A percentile compares a stretch with the other conserved stretches of the same genome.
These are phyloP conservation scores for rabbit (Oryctolagus cuniculus) DNA, from an alignment of 2,113 vertebrate species.

Conservation along the genomic window DNA sequence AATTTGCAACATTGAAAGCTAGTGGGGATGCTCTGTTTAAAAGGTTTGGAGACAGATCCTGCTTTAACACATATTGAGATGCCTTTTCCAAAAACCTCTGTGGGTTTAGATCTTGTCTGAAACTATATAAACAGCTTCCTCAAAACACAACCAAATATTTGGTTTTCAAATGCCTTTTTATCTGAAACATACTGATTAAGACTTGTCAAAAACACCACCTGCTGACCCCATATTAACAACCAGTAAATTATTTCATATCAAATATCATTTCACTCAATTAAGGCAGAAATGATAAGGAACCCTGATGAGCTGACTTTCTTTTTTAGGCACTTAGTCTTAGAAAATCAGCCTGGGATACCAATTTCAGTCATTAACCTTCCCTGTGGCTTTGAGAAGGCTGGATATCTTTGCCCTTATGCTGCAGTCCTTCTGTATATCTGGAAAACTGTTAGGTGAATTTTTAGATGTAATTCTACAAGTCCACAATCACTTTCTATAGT, in stretches of 20 bases:
- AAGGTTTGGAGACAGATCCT: constrained; percentile 94
- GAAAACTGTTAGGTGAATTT: background rate
- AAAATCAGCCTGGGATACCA: background rate
- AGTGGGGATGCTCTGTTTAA: constrained; percentile 95
- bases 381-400: background rate
- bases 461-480: background rate
- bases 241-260: background rate
- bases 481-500: background rate
- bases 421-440: background rate
- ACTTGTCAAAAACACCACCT: background rate
- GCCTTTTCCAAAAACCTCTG: background rate
- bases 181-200: constrained; percentile 34
- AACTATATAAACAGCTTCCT: background rate
- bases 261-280: constrained; percentile 3
- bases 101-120: background rate
- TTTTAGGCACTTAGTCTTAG: background rate
- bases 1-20: constrained; percentile 84
- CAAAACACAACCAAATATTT: background rate
- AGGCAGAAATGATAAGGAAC: background rate
- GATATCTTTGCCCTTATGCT: background rate
- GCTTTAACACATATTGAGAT: constrained; percentile 62
- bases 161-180: constrained; percentile 34
- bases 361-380: background rate
- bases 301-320: background rate
- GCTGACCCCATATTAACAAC: background rate